Conservation (phyloP, 2,797 vertebrate genomes). For the Orientallactaga sibirica region DNA sequence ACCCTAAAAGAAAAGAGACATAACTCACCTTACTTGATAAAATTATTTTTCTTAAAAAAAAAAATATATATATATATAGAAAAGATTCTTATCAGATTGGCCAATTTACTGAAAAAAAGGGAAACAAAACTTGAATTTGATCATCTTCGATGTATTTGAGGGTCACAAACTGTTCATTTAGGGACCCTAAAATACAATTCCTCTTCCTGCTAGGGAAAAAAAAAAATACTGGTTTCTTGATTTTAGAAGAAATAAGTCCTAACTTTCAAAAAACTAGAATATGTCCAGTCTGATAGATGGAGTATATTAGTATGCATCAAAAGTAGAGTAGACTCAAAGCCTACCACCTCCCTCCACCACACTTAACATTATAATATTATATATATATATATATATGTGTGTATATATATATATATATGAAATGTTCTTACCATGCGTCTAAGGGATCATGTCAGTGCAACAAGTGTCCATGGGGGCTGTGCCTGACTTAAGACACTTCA, state of each 20-base stretch:
- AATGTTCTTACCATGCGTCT: not conserved
- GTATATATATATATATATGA: too few relatives aligned
- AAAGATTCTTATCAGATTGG: not conserved
- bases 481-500: not conserved
- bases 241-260: slow-evolving; percentile 23
- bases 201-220: not conserved
- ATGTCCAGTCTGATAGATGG: not conserved
- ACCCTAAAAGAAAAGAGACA: slow-evolving; percentile 88
- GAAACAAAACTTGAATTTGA: slow-evolving; percentile 5
- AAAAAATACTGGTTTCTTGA: not conserved
- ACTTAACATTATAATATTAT: too few relatives aligned
- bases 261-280: not conserved
- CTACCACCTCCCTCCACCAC: not conserved
- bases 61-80: not conserved
- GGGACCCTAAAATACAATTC: not conserved
- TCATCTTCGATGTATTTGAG: not conserved
- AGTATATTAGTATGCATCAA: not conserved
- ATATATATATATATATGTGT: too few relatives aligned
- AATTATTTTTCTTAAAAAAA: not conserved
- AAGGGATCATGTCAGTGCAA: not conserved
- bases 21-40: not conserved
- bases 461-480: not conserved
- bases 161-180: not conserved
- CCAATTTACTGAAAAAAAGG: not conserved
- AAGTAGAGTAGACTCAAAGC: not conserved